Evolutionary conservation across 2,888 invertebrate species (phyloP).

Genomic region (Resseliella maxima): DNA sequence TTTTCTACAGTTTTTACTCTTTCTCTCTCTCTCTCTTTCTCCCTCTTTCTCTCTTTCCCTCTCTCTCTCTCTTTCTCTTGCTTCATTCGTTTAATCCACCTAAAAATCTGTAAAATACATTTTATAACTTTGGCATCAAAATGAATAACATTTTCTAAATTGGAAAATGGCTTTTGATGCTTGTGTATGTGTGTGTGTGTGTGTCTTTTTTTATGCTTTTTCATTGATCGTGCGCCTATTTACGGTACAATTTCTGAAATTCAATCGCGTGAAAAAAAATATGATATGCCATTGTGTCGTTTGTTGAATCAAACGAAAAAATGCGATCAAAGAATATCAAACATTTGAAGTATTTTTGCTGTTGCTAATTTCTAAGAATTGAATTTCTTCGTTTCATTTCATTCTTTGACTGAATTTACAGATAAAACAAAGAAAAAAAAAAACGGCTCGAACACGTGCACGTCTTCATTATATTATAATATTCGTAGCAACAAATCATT

Average conservation of each 20-base stretch:
- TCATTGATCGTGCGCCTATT: constrained; percentile 42
- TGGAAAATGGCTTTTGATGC: not conserved
- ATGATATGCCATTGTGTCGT: constrained; percentile 43
- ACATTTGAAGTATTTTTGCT: not conserved
- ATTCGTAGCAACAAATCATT: not conserved
- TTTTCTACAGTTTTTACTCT: not conserved
- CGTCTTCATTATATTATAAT: not conserved
- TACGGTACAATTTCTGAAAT: not conserved
- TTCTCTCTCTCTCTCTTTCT: no score
- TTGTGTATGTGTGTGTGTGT: not conserved
- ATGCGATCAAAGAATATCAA: constrained; percentile 1
- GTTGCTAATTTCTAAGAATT: not conserved
- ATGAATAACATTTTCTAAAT: constrained; percentile 45
- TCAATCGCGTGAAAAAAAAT: constrained; percentile 18
- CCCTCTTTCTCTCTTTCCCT: no score
- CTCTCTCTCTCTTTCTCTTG: no score
- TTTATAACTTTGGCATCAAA: constrained; percentile 24
- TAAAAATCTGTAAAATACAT: constrained; percentile 44
- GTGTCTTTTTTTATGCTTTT: not conserved
- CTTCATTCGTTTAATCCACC: constrained; percentile 11
- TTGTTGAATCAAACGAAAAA: not conserved
- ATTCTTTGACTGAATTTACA: not conserved
- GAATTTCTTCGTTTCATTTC: not conserved
- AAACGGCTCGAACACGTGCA: not conserved
- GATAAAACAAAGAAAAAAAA: not conserved